Evolutionary conservation across 1,140 invertebrate species (phyloP).

Genomic region (Drosophila grimshawi): DNA sequence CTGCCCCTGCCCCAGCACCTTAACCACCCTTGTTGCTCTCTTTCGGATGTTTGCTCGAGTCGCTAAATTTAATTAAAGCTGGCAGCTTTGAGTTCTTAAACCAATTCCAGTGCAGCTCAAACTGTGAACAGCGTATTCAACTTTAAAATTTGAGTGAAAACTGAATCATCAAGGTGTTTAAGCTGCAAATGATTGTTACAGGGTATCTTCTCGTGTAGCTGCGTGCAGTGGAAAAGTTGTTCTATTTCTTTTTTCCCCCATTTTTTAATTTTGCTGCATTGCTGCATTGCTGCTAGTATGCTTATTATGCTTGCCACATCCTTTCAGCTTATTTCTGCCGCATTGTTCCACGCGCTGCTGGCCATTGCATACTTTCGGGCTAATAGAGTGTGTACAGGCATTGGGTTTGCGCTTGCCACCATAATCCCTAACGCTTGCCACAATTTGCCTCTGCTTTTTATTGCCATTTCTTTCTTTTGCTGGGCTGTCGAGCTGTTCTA

Average conservation of each 20-base stretch:
- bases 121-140: neutral
- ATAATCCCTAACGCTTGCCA: neutral
- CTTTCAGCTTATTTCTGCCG: conserved; percentile 26
- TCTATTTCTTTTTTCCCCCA: too few relatives aligned
- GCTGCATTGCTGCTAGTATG: conserved; percentile 30
- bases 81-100: neutral
- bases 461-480: conserved; percentile 16
- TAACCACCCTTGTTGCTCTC: conserved; percentile 19
- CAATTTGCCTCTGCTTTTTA: conserved; percentile 1
- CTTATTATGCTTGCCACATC: conserved; percentile 14
- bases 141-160: too few relatives aligned
- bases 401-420: neutral
- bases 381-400: conserved; percentile 60
- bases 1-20: too few relatives aligned
- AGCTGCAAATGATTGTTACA: too few relatives aligned
- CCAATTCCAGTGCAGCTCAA: conserved; percentile 14
- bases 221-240: neutral
- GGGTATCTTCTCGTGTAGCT: neutral
- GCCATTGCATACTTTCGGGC: conserved; percentile 63
- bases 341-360: conserved; percentile 61
- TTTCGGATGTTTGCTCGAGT: conserved; percentile 59
- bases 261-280: neutral
- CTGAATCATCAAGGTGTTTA: too few relatives aligned
- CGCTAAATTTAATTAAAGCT: conserved; percentile 66
- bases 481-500: neutral